phyloP scores from a whole-genome alignment of 2,113 vertebrate genomes.

The Chaenogobius annularis region DNA sequence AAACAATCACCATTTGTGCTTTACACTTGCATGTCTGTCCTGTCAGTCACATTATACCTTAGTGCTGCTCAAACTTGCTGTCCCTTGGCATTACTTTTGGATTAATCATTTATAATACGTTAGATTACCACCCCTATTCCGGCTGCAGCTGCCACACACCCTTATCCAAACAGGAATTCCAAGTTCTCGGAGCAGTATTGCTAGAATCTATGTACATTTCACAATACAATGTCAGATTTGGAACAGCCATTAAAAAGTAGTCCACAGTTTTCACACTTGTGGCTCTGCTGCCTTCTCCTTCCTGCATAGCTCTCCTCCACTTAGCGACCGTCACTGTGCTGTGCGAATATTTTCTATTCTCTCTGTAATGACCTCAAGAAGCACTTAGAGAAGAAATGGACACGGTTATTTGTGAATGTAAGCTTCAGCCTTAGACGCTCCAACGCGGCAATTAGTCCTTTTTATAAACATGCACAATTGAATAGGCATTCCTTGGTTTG shows the following conservation, averaged over 20 bases:
- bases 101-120: background rate
- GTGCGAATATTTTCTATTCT: constrained; percentile 1
- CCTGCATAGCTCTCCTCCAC: background rate
- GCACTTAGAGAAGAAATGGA: background rate
- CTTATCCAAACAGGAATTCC: background rate
- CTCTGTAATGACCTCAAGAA: background rate
- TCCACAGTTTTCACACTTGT: background rate
- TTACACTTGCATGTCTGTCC: too few species aligned
- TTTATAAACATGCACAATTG: background rate
- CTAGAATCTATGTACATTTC: background rate
- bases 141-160: background rate
- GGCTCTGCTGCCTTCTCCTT: background rate
- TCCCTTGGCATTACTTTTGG: background rate
- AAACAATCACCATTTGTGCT: too few species aligned
- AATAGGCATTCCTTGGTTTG: background rate
- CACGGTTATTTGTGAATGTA: background rate
- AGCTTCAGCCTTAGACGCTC: background rate
- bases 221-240: background rate
- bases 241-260: background rate
- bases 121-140: background rate
- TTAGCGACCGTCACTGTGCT: background rate
- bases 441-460: background rate
- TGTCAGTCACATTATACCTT: background rate
- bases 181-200: background rate
- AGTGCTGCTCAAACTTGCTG: background rate